phyloP scores from a whole-genome alignment of 2,113 vertebrate genomes.

The Dendrocopos noguchii region DNA sequence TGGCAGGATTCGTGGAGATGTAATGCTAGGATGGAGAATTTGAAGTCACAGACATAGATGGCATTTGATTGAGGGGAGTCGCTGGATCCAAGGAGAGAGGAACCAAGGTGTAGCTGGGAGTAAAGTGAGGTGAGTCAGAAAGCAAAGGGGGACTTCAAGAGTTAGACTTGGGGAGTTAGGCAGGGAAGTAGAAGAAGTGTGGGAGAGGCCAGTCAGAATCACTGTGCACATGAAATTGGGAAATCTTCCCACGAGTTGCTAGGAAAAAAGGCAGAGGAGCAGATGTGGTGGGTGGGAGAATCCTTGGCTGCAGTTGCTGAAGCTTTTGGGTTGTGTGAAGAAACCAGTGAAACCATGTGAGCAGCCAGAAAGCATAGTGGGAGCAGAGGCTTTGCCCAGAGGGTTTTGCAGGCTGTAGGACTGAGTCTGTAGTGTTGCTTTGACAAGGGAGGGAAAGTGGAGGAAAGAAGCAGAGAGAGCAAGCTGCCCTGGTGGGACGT shows the following conservation, averaged over 20 bases:
- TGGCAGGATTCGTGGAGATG: not conserved
- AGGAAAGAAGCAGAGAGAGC: not conserved
- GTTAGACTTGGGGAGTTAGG: rapidly evolving
- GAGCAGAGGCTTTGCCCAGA: not conserved
- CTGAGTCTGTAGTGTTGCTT: not conserved
- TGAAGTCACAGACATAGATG: not conserved
- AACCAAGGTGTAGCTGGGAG: not conserved
- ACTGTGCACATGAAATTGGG: not conserved
- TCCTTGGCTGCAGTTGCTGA: not conserved
- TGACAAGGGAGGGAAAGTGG: not conserved
- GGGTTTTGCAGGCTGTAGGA: not conserved
- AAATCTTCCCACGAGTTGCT: not conserved
- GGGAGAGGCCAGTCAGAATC: not conserved
- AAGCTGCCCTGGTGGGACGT: not conserved
- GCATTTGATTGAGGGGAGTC: not conserved
- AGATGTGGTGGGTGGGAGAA: not conserved
- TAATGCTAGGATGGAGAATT: not conserved
- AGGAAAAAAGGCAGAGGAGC: not conserved
- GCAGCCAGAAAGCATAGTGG: not conserved
- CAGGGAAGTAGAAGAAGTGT: not conserved
- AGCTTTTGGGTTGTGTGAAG: not conserved
- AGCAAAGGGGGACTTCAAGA: not conserved
- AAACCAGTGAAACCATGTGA: not conserved
- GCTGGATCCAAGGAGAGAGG: not conserved
- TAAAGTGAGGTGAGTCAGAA: not conserved